Conservation (phyloP, 2,888 invertebrate genomes). For the Octonoba sinensis region DNA sequence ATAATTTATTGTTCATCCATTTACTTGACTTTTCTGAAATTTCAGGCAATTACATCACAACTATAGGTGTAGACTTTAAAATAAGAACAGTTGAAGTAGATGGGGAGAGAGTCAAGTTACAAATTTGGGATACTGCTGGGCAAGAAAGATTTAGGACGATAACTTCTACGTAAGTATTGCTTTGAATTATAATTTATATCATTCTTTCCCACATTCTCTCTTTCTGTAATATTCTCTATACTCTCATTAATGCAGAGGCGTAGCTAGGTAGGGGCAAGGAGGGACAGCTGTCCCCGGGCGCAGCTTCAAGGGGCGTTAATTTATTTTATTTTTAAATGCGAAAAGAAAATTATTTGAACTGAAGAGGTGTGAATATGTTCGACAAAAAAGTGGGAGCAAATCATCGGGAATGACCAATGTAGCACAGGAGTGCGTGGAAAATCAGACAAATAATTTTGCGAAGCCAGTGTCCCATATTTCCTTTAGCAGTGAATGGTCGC, state of each 20-base stretch:
- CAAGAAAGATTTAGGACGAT: conserved; percentile 98
- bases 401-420: too few species aligned
- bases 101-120: conserved; percentile 90
- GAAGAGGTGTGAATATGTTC: too few species aligned
- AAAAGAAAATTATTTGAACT: too few species aligned
- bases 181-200: background rate
- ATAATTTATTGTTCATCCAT: background rate
- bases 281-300: too few species aligned
- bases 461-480: too few species aligned
- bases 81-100: conserved; percentile 95
- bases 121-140: conserved; percentile 99
- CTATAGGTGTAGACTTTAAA: conserved; percentile 99
- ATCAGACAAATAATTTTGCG: too few species aligned
- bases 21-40: background rate
- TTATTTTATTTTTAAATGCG: too few species aligned
- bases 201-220: background rate
- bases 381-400: too few species aligned
- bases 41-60: conserved; percentile 83
- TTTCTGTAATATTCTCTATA: background rate
- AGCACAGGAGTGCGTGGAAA: too few species aligned
- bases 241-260: background rate
- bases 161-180: conserved; percentile 86
- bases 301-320: too few species aligned
- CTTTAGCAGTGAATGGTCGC: too few species aligned
- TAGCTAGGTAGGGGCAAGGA: too few species aligned